Evolutionary conservation across 2,888 invertebrate species (phyloP).

Genomic region (Lasioglossum villosulum): DNA sequence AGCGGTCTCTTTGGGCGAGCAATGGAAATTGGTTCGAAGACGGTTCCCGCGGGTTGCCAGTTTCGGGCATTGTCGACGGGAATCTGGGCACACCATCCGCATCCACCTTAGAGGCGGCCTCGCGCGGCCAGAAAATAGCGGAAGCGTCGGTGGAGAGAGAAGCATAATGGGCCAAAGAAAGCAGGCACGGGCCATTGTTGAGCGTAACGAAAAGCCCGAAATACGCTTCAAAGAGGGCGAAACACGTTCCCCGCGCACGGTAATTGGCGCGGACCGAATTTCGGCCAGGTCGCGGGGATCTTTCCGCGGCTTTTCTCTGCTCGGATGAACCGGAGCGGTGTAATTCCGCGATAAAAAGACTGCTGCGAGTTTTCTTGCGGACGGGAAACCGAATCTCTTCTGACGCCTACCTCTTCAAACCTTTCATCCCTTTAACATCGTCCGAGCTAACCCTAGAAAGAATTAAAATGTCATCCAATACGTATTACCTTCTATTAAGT

Average conservation of each 20-base stretch:
- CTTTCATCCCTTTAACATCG: background rate
- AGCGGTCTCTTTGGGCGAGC: background rate
- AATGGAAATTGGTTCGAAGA: background rate
- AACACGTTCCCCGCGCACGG: conserved; percentile 19
- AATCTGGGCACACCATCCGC: conserved; percentile 10
- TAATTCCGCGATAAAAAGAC: conserved; percentile 15
- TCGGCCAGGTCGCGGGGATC: conserved; percentile 22
- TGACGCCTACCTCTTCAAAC: background rate
- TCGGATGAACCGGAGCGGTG: conserved; percentile 1
- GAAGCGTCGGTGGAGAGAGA: conserved; percentile 12
- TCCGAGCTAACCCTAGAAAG: background rate
- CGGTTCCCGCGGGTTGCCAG: background rate
- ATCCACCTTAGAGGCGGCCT: conserved; percentile 30
- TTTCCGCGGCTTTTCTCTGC: conserved; percentile 5
- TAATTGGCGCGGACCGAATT: conserved; percentile 48
- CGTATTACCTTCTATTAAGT: too few species aligned
- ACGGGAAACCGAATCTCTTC: background rate
- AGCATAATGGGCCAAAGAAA: conserved; percentile 45
- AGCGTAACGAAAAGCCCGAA: conserved; percentile 44
- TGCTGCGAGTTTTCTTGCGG: conserved; percentile 14
- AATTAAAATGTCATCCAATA: too few species aligned
- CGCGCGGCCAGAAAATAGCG: conserved; percentile 8
- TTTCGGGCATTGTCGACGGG: conserved; percentile 18
- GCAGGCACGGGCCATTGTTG: conserved; percentile 42
- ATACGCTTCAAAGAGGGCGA: conserved; percentile 47